These are phyloP conservation scores for Ennomos erosarius DNA, from an alignment of 2,888 invertebrate genomes.

Conservation along the genomic window DNA sequence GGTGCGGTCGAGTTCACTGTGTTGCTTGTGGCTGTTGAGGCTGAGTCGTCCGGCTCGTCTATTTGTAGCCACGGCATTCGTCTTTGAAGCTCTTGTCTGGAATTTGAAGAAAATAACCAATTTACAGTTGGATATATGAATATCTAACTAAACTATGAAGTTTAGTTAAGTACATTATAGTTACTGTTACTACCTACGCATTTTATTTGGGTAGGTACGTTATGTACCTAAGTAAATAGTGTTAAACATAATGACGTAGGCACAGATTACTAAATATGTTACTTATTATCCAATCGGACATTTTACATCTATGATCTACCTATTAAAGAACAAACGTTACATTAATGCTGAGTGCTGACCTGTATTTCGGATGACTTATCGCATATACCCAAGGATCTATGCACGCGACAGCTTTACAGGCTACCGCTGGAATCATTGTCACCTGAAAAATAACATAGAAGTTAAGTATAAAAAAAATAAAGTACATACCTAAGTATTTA, in stretches of 20 bases:
- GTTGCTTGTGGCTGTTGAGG: slow-evolving; percentile 84
- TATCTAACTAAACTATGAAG: too few relatives aligned
- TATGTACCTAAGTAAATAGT: too few relatives aligned
- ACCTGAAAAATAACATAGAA: slow-evolving; percentile 64
- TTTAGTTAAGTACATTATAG: too few relatives aligned
- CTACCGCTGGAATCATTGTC: slow-evolving; percentile 94
- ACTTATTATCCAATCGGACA: too few relatives aligned
- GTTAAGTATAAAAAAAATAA: slow-evolving; percentile 1
- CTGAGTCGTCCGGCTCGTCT: slow-evolving; percentile 86
- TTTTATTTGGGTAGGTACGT: too few relatives aligned
- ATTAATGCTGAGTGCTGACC: slow-evolving; percentile 69
- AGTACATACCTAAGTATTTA: too few relatives aligned
- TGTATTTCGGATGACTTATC: slow-evolving; percentile 95
- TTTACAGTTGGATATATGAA: too few relatives aligned
- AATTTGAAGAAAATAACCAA: slow-evolving; percentile 13
- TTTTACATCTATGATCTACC: too few relatives aligned
- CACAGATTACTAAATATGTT: too few relatives aligned
- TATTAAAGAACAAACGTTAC: too few relatives aligned
- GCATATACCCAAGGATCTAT: slow-evolving; percentile 96
- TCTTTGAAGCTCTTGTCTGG: slow-evolving; percentile 91
- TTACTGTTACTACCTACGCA: too few relatives aligned
- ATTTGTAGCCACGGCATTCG: slow-evolving; percentile 92
- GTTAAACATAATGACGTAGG: too few relatives aligned
- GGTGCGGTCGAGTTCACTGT: slow-evolving; percentile 64
- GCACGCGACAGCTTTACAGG: slow-evolving; percentile 95